Base-by-base conservation (phyloP, 2,797 vertebrate species). In the Microctenopoma lineatum region DNA sequence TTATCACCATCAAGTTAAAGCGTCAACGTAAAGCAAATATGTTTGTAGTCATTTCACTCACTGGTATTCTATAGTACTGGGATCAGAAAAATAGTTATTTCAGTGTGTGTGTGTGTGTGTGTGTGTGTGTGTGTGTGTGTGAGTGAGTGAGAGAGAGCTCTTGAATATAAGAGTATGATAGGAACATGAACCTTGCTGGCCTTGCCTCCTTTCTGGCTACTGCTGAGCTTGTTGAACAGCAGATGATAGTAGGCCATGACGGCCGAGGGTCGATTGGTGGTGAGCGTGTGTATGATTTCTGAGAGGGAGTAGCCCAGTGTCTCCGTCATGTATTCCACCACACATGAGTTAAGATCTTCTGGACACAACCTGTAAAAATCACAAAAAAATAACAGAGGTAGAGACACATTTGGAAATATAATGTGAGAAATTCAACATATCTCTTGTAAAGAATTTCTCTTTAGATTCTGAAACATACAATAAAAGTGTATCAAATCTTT, bases 241-340 rank as follows among this genome's bases (percentile, higher is more conserved):
- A 96, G 92, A 73, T 92, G 95, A 47, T 96, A 95, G 36, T 92
- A 93, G 70, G 95, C 92, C 92, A 93, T 93, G 87, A 94, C 85
- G 89, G 94, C 78, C 5, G 94, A 96, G 3, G 95, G 93, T 46
- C 91, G 93, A 81, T 96, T 96, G 65, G 84, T 93, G 77, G 91
- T 93, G 81, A 97, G 86, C 0, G 90, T 89, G 73, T 84, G 92
- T 18, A 92, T 89, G 87, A 95, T 80, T 60, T 96, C 95, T 50
- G 93, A 90, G 70, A 92, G 90, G 14, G 81, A 86, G 70, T 92
- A 92, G 26, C 92, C 92, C 83, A 94, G 90, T 0, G 81, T 90
- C 62, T 95, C 92, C 2, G 87, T 94, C 92, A 94, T 95, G 89
- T 93, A 92, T 52, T 92, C 92, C 81, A 96, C 80, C 84, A 96